Percentiles rank a stretch among this genome's conserved stretches.
Evolutionary conservation across 2,888 invertebrate species (phyloP).

Genomic region (Endotricha flammealis): DNA sequence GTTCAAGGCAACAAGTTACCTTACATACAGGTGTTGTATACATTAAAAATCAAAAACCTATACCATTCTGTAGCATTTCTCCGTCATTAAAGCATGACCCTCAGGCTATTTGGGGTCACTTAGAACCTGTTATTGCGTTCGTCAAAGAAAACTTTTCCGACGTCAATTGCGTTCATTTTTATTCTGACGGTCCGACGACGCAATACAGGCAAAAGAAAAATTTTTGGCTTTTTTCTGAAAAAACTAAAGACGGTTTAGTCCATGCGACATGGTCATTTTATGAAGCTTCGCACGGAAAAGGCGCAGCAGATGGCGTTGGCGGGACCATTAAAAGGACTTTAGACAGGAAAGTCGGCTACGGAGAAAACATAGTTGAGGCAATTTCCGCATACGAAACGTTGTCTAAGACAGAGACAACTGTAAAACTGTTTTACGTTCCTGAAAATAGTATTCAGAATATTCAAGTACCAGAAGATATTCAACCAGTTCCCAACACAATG

Average conservation of each 20-base stretch:
- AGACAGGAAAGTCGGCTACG: neutral
- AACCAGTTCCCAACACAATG: neutral
- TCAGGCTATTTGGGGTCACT: slow-evolving; percentile 4
- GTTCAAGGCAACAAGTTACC: slow-evolving; percentile 1
- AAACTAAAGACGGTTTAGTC: neutral
- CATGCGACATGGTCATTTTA: slow-evolving; percentile 4
- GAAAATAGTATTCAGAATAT: neutral
- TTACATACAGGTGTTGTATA: slow-evolving; percentile 3
- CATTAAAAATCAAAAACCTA: neutral
- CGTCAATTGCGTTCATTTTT: slow-evolving; percentile 2
- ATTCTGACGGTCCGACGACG: slow-evolving; percentile 7
- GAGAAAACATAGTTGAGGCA: slow-evolving; percentile 1
- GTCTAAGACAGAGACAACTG: neutral
- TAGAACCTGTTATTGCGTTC: neutral
- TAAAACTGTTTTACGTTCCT: slow-evolving; percentile 4
- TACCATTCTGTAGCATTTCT: slow-evolving; percentile 1
- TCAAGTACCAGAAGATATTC: neutral
- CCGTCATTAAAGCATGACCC: neutral
- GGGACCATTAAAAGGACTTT: neutral
- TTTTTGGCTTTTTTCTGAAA: neutral
- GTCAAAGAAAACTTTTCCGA: neutral
- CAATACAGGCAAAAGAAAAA: slow-evolving; percentile 8
- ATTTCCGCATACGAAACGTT: neutral
- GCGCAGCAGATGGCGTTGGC: slow-evolving; percentile 6
- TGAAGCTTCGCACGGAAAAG: slow-evolving; percentile 10